Percentiles rank a stretch among this genome's conserved stretches.
phyloP scores from a whole-genome alignment of 2,797 vertebrate species.

The Leuciscus waleckii region DNA sequence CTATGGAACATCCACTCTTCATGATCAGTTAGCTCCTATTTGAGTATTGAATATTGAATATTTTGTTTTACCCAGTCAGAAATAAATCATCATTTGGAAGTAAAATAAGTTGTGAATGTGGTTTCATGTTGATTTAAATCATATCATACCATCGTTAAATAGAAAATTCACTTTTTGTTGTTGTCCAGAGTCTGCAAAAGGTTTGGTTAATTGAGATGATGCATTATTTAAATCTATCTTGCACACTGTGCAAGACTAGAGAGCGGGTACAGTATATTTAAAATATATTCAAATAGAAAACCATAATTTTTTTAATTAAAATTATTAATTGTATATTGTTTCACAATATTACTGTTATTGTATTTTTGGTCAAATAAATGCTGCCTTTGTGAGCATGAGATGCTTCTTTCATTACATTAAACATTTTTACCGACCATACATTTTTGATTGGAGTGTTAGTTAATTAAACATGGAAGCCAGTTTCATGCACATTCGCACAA shows the following conservation, averaged over 20 bases:
- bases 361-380: not conserved
- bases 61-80: not conserved
- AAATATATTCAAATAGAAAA: not conserved
- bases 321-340: not conserved
- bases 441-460: not conserved
- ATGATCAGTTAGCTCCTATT: not conserved
- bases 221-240: not conserved
- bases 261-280: not conserved
- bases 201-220: not conserved
- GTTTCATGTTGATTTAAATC: conserved; percentile 23
- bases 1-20: not conserved
- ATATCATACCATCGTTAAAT: not conserved
- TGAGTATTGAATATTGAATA: conserved; percentile 1
- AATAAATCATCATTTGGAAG: conserved; percentile 7
- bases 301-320: not conserved
- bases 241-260: not conserved
- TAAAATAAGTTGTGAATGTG: not conserved
- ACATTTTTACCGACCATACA: not conserved
- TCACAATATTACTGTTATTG: not conserved
- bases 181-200: not conserved
- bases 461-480: not conserved
- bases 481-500: not conserved
- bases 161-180: not conserved
- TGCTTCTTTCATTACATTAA: not conserved
- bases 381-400: not conserved